These are phyloP conservation scores for Tipula lateralis DNA, from an alignment of 2,888 invertebrate genomes.

Conservation along the genomic window DNA sequence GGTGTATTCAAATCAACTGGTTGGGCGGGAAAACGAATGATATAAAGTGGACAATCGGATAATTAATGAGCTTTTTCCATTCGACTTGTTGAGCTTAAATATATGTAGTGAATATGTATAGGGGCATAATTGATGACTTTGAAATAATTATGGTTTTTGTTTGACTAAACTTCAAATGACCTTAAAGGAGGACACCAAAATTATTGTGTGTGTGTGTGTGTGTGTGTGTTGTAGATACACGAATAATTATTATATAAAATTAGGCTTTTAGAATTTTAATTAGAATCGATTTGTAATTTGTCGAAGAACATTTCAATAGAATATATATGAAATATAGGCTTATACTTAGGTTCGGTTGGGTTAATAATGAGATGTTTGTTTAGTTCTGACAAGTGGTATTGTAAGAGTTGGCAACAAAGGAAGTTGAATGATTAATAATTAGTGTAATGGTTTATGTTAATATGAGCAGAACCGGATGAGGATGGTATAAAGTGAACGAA, in stretches of 20 bases:
- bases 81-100: not conserved
- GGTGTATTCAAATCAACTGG: not conserved
- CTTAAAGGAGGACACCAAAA: not conserved
- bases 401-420: too few relatives aligned
- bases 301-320: too few relatives aligned
- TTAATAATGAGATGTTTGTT: too few relatives aligned
- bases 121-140: not conserved
- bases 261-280: not conserved
- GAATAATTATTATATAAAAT: not conserved
- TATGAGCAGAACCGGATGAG: too few relatives aligned
- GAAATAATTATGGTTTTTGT: not conserved
- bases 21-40: not conserved
- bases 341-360: too few relatives aligned
- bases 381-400: too few relatives aligned
- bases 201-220: not conserved
- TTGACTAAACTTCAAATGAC: not conserved
- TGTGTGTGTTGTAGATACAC: too few relatives aligned
- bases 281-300: not conserved
- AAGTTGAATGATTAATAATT: too few relatives aligned
- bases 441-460: too few relatives aligned
- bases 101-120: too few relatives aligned
- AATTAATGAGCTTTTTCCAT: not conserved
- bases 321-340: too few relatives aligned
- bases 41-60: not conserved
- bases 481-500: too few relatives aligned